These are phyloP conservation scores for Sarcophaga variegata DNA, from an alignment of 2,888 invertebrate genomes.

Conservation along the genomic window DNA sequence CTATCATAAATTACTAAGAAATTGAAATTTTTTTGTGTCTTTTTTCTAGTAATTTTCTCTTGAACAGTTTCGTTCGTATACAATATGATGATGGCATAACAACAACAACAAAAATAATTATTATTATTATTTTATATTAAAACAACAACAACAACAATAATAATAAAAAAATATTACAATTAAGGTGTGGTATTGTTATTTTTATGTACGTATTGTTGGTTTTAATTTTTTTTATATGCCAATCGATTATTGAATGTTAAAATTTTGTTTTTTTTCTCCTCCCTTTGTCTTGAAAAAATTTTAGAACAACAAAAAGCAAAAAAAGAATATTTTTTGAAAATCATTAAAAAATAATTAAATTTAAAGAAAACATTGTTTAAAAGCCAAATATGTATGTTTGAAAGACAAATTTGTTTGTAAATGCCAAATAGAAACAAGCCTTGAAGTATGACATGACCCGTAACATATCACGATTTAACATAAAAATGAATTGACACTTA, in stretches of 20 bases:
- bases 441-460: not conserved
- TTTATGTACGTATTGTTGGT: not conserved
- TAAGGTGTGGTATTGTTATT: constrained; percentile 58
- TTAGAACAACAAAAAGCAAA: not conserved
- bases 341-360: not conserved
- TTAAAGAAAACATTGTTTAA: not conserved
- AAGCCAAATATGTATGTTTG: not conserved
- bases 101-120: not conserved
- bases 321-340: not conserved
- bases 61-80: not conserved
- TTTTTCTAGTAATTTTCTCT: constrained; percentile 18
- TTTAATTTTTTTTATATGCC: not conserved
- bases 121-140: not conserved
- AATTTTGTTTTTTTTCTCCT: constrained; percentile 5
- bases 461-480: too few relatives aligned
- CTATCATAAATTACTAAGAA: constrained; percentile 52
- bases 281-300: not conserved
- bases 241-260: constrained; percentile 40
- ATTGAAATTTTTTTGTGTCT: constrained; percentile 38
- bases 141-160: constrained; percentile 38
- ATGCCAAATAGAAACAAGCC: not conserved
- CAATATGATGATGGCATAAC: constrained; percentile 31
- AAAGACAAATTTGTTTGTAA: not conserved
- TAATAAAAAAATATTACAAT: constrained; percentile 51
- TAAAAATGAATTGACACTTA: too few relatives aligned